Percentiles rank a stretch among this genome's conserved stretches.
Conservation (phyloP, 2,113 vertebrate genomes). For the Archocentrus centrarchus region DNA sequence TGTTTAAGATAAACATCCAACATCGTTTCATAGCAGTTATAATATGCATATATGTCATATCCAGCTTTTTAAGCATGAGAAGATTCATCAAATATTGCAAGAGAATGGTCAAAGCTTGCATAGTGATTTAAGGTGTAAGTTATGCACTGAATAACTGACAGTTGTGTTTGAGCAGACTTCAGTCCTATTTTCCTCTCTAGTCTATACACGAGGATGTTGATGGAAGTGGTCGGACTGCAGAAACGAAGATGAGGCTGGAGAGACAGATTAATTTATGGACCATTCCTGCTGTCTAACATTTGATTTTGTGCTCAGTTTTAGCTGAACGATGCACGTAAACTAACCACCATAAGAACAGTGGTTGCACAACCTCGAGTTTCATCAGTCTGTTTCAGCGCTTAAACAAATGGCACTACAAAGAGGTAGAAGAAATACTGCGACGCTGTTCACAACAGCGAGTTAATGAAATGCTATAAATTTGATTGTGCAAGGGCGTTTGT, state of each 20-base stretch:
- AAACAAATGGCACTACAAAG: background rate
- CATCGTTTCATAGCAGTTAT: no score
- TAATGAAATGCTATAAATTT: constrained; percentile 11
- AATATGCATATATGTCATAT: background rate
- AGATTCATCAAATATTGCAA: background rate
- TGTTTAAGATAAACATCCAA: no score
- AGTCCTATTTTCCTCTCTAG: background rate
- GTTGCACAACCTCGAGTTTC: background rate
- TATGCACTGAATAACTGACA: no score
- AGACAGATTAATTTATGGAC: background rate
- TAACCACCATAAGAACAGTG: background rate
- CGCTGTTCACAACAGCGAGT: background rate
- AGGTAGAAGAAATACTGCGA: background rate
- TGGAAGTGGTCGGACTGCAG: background rate
- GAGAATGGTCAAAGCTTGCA: background rate
- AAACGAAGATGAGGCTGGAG: background rate
- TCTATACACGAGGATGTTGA: background rate
- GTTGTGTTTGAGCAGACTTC: background rate
- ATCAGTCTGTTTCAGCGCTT: background rate
- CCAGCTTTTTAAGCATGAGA: background rate
- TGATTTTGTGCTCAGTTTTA: background rate
- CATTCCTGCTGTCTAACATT: background rate
- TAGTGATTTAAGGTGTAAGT: background rate
- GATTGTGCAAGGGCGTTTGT: background rate
- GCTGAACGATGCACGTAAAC: background rate